Percentiles rank a stretch among this genome's conserved stretches.
Conservation (phyloP, 2,797 vertebrate species). For the Enteromius trimaculatus region DNA sequence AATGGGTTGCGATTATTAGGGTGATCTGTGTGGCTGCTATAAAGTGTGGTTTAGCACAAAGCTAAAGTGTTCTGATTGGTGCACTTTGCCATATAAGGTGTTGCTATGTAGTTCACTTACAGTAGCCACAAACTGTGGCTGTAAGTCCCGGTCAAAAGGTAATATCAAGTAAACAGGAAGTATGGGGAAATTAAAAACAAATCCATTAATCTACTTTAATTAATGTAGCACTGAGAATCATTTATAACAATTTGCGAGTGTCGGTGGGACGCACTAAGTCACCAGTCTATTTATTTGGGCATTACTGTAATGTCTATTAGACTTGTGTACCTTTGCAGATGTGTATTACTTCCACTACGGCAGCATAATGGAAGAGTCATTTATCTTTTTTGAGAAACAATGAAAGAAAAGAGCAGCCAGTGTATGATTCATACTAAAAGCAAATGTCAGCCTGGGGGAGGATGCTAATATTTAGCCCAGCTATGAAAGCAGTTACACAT, state of each 20-base stretch:
- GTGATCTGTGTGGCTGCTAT: neutral
- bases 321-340: neutral
- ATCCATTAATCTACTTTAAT: neutral
- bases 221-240: neutral
- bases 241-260: neutral
- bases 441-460: conserved; percentile 63
- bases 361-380: conserved; percentile 12
- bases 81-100: neutral
- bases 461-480: conserved; percentile 59
- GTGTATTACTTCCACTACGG: conserved; percentile 1
- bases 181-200: neutral
- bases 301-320: neutral
- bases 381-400: conserved; percentile 47
- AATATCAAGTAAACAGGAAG: neutral
- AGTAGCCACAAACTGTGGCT: neutral
- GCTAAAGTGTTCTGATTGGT: neutral
- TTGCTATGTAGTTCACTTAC: neutral
- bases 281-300: neutral
- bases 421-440: conserved; percentile 58
- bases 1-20: neutral
- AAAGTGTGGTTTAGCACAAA: neutral
- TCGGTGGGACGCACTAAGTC: neutral
- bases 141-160: conserved; percentile 5
- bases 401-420: conserved; percentile 53
- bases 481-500: conserved; percentile 55